Evolutionary conservation across 2,113 vertebrate genomes (phyloP).

Genomic region (Heptranchias perlo): DNA sequence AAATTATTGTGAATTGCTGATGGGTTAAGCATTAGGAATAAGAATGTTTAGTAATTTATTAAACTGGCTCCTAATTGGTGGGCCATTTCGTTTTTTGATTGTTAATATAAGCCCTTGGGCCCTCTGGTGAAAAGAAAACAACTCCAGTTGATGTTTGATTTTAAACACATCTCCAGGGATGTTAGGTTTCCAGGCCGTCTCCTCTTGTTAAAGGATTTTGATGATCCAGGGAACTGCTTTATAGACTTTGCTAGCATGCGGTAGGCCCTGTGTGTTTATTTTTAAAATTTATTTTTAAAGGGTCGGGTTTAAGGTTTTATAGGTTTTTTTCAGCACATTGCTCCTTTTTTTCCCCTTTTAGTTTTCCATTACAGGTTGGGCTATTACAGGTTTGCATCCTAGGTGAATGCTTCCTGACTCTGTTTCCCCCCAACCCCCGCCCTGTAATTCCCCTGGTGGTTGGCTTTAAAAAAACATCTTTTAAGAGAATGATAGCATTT

Average conservation of each 20-base stretch:
- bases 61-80: not conserved
- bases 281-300: not conserved
- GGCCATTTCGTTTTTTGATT: not conserved
- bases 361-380: not conserved
- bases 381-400: not conserved
- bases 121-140: not conserved
- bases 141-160: not conserved
- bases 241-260: not conserved
- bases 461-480: not conserved
- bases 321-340: not conserved
- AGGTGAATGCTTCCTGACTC: not conserved
- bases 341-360: not conserved
- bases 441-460: not conserved
- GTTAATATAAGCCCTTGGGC: not conserved
- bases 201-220: not conserved
- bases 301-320: not conserved
- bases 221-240: not conserved
- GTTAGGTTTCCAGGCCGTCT: not conserved
- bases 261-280: not conserved
- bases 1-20: not conserved
- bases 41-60: not conserved
- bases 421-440: not conserved
- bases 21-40: not conserved
- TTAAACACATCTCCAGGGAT: not conserved
- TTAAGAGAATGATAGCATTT: not conserved